These are phyloP conservation scores for Drosophila jambulina DNA, from an alignment of 1,140 invertebrate species.

Conservation along the genomic window DNA sequence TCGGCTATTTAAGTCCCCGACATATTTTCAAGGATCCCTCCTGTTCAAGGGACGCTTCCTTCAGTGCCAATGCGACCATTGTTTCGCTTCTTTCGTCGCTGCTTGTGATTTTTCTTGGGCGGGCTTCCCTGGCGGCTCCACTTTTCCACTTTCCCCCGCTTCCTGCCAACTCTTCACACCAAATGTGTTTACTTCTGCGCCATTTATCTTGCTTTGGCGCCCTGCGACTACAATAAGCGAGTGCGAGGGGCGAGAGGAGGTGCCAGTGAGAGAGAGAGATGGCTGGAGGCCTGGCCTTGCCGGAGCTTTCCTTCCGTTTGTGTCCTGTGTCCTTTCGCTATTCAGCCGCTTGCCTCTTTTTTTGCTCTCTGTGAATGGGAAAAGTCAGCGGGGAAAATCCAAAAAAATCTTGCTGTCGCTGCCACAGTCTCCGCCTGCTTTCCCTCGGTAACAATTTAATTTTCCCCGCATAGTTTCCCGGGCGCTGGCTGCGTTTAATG, in stretches of 20 bases:
- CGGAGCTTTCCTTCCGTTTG: constrained; percentile 39
- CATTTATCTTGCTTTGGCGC: constrained; percentile 81
- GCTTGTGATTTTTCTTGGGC: constrained; percentile 59
- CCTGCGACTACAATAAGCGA: constrained; percentile 61
- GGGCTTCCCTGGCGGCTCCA: constrained; percentile 22
- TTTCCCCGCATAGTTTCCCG: constrained; percentile 42
- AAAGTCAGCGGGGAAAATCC: constrained; percentile 51
- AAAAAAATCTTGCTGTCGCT: constrained; percentile 39
- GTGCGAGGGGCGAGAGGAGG: constrained; percentile 3
- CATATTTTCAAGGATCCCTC: not conserved
- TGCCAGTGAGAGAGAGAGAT: not conserved
- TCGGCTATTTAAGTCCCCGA: not conserved
- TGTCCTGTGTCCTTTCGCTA: constrained; percentile 22
- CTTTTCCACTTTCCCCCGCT: constrained; percentile 27
- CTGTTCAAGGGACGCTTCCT: constrained; percentile 14
- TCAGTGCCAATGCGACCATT: constrained; percentile 59
- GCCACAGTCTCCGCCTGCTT: constrained; percentile 2
- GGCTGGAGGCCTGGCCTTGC: constrained; percentile 24
- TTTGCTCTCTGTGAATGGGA: constrained; percentile 18
- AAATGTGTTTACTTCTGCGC: constrained; percentile 78
- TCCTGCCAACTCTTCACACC: constrained; percentile 64
- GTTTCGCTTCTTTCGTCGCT: constrained; percentile 53
- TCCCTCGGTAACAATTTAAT: constrained; percentile 46
- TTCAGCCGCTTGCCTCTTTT: constrained; percentile 17
- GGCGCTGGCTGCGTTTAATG: constrained; percentile 38